phyloP scores from a whole-genome alignment of 2,888 invertebrate species.

The Blera fallax region DNA sequence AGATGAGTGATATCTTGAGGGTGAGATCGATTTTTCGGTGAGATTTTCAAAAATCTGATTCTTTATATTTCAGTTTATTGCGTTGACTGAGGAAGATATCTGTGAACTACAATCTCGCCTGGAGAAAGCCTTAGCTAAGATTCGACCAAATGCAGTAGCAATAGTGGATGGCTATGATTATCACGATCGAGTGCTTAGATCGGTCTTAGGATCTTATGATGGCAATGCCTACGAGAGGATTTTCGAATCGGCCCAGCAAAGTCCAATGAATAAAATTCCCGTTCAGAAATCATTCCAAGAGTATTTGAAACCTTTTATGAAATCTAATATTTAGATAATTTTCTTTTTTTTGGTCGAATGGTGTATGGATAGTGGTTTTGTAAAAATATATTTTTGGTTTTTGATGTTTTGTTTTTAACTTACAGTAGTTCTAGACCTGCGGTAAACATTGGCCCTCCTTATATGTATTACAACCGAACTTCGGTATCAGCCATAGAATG shows the following conservation, averaged over 20 bases:
- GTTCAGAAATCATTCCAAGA: constrained; percentile 87
- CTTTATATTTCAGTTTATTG: constrained; percentile 44
- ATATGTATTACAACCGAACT: too few relatives aligned
- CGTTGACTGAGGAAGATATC: constrained; percentile 75
- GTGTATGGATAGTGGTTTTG: background rate
- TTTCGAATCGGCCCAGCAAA: constrained; percentile 90
- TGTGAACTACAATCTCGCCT: constrained; percentile 86
- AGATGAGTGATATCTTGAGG: constrained; percentile 89
- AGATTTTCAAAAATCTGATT: background rate
- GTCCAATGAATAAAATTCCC: constrained; percentile 90
- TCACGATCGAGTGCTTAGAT: constrained; percentile 88
- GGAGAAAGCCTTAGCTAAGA: constrained; percentile 86
- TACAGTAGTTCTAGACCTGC: too few relatives aligned
- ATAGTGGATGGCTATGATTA: constrained; percentile 96
- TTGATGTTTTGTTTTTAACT: too few relatives aligned
- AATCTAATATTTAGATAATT: constrained; percentile 85
- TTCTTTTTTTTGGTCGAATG: background rate
- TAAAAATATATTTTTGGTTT: too few relatives aligned
- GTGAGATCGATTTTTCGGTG: constrained; percentile 82
- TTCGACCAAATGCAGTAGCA: constrained; percentile 94
- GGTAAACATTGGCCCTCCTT: too few relatives aligned
- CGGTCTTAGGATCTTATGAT: constrained; percentile 91
- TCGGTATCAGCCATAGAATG: too few relatives aligned
- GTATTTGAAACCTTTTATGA: constrained; percentile 90
- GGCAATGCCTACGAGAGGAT: constrained; percentile 92